Percentiles rank a stretch among this genome's conserved stretches.
phyloP scores from a whole-genome alignment of 2,113 vertebrate genomes.

The Numenius arquata region DNA sequence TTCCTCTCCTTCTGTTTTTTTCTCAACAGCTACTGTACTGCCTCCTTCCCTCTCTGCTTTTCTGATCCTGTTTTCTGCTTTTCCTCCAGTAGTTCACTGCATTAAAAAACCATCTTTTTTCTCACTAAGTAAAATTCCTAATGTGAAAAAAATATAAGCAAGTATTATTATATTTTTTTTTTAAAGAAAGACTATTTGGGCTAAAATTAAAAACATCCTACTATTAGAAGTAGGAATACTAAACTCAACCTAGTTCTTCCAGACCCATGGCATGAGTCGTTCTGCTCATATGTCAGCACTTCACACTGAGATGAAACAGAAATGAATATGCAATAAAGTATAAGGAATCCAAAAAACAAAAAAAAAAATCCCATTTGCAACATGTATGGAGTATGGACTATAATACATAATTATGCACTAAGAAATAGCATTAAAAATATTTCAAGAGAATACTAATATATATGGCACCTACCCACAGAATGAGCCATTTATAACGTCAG shows the following conservation, averaged over 20 bases:
- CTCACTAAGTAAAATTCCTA: not conserved
- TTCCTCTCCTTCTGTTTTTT: not conserved
- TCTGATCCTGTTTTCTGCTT: not conserved
- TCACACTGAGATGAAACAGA: not conserved
- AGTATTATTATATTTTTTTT: too few species aligned
- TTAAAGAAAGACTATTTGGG: not conserved
- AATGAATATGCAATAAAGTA: not conserved
- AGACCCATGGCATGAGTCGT: not conserved
- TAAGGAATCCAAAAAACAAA: not conserved
- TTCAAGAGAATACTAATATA: not conserved
- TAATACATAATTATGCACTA: not conserved
- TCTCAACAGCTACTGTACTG: not conserved
- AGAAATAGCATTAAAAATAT: not conserved
- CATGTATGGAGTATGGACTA: not conserved
- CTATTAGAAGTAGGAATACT: not conserved
- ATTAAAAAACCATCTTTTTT: not conserved
- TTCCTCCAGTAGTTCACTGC: not conserved
- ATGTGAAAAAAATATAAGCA: not conserved
- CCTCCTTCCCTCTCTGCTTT: not conserved
- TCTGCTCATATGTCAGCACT: not conserved
- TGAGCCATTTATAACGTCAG: not conserved
- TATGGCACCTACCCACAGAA: slow-evolving; percentile 3
- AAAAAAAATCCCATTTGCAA: not conserved
- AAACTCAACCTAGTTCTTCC: not conserved
- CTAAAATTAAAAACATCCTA: not conserved